A percentile compares a stretch with the other conserved stretches of the same genome.
Evolutionary conservation across 2,888 invertebrate genomes (phyloP).

Genomic region (Drosophila demipolita): DNA sequence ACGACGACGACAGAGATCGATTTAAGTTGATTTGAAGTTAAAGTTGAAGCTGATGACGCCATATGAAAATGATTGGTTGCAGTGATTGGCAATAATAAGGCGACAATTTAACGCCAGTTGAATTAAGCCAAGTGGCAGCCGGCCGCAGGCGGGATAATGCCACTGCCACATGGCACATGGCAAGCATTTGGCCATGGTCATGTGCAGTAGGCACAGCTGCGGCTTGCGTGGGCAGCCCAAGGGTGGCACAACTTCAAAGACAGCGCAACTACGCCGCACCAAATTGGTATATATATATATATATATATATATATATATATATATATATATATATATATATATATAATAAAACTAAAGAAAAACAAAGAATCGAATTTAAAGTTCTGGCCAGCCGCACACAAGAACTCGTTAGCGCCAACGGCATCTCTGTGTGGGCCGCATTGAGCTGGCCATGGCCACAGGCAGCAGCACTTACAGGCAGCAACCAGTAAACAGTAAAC

Average conservation of each 20-base stretch:
- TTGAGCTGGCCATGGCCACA: constrained; percentile 60
- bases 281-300: constrained; percentile 5
- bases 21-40: constrained; percentile 1
- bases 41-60: constrained; percentile 25
- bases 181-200: constrained; percentile 54
- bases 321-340: no score
- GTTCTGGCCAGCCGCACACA: constrained; percentile 50
- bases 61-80: constrained; percentile 15
- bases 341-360: background rate
- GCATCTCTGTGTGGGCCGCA: constrained; percentile 50
- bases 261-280: constrained; percentile 30
- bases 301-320: no score
- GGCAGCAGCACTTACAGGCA: constrained; percentile 20
- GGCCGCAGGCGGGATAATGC: constrained; percentile 18
- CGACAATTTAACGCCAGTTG: constrained; percentile 33
- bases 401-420: constrained; percentile 50
- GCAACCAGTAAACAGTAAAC: constrained; percentile 3
- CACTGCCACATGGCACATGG: constrained; percentile 26
- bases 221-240: constrained; percentile 22
- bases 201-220: constrained; percentile 16
- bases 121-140: constrained; percentile 20
- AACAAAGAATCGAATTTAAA: constrained; percentile 31
- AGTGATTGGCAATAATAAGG: constrained; percentile 29
- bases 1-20: background rate
- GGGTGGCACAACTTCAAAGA: constrained; percentile 55